phyloP scores from a whole-genome alignment of 2,797 vertebrate genomes.

The Xenentodon cancila region DNA sequence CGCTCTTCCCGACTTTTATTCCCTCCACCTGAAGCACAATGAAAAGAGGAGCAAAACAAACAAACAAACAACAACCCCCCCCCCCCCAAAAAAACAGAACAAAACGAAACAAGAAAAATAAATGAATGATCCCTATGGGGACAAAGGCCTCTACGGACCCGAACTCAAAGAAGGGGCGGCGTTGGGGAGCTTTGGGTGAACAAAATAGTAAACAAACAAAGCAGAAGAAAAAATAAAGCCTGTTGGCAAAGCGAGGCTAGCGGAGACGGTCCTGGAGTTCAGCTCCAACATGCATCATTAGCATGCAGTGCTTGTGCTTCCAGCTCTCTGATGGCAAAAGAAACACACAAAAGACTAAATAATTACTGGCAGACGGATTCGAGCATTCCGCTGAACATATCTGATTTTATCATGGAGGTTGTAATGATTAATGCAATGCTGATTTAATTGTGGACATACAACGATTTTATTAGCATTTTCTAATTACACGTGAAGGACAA shows the following conservation, averaged over 20 bases:
- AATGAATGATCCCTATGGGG: constrained; percentile 33
- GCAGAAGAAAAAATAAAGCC: constrained; percentile 59
- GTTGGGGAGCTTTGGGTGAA: constrained; percentile 17
- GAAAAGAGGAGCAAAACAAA: neutral
- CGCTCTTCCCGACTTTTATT: constrained; percentile 51
- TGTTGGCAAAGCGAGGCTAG: constrained; percentile 48
- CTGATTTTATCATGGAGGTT: constrained; percentile 60
- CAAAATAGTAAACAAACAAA: constrained; percentile 67
- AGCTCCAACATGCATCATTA: constrained; percentile 73
- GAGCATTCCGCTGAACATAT: constrained; percentile 57
- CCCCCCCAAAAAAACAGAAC: neutral
- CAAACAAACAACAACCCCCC: too few relatives aligned
- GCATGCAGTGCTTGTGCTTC: constrained; percentile 66
- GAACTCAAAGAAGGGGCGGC: constrained; percentile 35
- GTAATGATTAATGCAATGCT: constrained; percentile 61
- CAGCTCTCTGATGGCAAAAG: constrained; percentile 63
- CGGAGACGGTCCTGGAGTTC: constrained; percentile 66
- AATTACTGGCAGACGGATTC: constrained; percentile 63
- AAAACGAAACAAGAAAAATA: neutral
- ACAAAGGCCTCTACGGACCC: constrained; percentile 30
- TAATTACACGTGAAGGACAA: constrained; percentile 55
- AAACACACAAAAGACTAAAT: constrained; percentile 66
- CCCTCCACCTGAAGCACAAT: constrained; percentile 42
- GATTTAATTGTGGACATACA: constrained; percentile 64
- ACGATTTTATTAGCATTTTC: constrained; percentile 54